A percentile compares a stretch with the other conserved stretches of the same genome.
phyloP scores from a whole-genome alignment of 2,113 vertebrate species.

The Clarias macrocephalus region DNA sequence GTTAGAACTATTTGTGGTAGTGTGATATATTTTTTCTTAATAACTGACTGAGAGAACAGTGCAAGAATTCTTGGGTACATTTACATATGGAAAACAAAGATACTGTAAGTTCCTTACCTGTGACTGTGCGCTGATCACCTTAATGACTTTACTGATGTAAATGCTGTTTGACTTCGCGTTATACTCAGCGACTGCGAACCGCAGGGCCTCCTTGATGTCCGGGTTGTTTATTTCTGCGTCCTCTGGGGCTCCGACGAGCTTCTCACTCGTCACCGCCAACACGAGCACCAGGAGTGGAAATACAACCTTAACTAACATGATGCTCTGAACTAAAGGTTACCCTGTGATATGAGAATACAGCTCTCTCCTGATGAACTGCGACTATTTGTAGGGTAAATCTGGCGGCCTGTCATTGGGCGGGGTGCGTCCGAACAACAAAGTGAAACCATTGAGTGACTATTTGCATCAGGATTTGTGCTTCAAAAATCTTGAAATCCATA shows the following conservation, averaged over 20 bases:
- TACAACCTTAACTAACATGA: constrained; percentile 40
- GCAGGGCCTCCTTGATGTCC: constrained; percentile 63
- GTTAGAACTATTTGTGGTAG: too few species aligned
- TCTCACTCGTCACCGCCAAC: neutral
- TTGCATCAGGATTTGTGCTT: too few species aligned
- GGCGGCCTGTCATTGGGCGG: neutral
- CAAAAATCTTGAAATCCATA: too few species aligned
- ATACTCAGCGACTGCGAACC: constrained; percentile 77
- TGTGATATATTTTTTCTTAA: too few species aligned
- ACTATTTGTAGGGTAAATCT: neutral
- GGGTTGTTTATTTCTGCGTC: neutral
- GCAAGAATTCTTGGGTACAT: too few species aligned
- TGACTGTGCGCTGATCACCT: constrained; percentile 61
- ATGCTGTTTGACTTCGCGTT: constrained; percentile 77
- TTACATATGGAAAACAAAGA: too few species aligned
- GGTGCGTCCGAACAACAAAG: neutral
- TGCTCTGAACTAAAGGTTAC: neutral
- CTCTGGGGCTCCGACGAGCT: accelerated
- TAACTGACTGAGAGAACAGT: too few species aligned
- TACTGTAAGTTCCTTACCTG: constrained; percentile 72
- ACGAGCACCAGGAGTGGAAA: constrained; percentile 40
- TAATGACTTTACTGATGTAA: constrained; percentile 61
- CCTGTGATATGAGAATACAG: neutral
- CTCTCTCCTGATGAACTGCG: neutral
- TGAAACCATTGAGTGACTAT: too few species aligned